These are phyloP conservation scores for Phrynocephalus vlangalii DNA, from an alignment of 2,797 vertebrate species.

Conservation along the genomic window DNA sequence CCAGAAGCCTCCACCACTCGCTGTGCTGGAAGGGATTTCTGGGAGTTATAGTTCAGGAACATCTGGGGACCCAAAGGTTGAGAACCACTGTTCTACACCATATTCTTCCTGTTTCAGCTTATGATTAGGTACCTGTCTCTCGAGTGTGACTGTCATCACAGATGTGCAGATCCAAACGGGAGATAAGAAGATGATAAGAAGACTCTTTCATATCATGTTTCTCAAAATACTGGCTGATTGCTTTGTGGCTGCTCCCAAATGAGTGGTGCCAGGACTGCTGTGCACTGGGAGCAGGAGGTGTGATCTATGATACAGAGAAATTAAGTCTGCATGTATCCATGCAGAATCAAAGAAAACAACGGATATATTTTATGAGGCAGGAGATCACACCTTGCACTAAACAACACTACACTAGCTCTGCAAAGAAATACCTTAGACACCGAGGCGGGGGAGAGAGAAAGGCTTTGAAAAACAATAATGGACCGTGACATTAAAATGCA, in stretches of 20 bases:
- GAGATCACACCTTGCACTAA: not conserved
- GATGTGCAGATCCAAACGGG: slow-evolving; percentile 94
- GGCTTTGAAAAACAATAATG: not conserved
- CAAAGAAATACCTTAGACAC: not conserved
- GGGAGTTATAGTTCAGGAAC: too few species aligned
- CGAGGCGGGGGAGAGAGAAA: too few species aligned
- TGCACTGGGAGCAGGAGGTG: slow-evolving; percentile 86
- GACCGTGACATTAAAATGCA: not conserved
- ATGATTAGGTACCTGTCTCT: slow-evolving; percentile 81
- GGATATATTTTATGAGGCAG: not conserved
- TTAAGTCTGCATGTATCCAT: not conserved
- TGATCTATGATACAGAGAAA: slow-evolving; percentile 78
- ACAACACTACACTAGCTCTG: not conserved
- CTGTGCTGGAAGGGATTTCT: too few species aligned
- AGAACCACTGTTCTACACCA: not conserved
- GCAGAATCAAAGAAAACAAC: fast-evolving
- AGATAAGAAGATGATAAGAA: slow-evolving; percentile 96
- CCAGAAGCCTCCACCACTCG: too few species aligned
- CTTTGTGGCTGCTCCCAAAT: slow-evolving; percentile 74
- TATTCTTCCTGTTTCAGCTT: not conserved
- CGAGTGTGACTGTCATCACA: slow-evolving; percentile 91
- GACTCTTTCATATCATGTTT: slow-evolving; percentile 94
- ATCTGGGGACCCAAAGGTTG: too few species aligned
- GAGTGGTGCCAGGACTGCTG: slow-evolving; percentile 89
- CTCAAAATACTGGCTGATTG: slow-evolving; percentile 92